Conservation (phyloP, 2,797 vertebrate species). For the Acipenser ruthenus region DNA sequence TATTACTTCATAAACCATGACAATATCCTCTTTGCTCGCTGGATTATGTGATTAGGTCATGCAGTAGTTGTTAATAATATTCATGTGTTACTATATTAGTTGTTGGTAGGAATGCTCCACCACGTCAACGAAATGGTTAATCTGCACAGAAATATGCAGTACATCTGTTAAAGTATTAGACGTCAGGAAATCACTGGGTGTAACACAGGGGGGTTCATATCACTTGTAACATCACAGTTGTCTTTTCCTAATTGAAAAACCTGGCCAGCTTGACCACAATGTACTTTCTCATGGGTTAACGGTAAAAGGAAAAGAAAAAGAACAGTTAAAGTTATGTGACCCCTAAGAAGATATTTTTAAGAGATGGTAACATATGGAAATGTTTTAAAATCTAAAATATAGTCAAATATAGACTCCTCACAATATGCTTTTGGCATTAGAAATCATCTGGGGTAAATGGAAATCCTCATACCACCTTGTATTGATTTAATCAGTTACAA, state of each 20-base stretch:
- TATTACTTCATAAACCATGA: too few species aligned
- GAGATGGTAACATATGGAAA: slow-evolving; percentile 2
- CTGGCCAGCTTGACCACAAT: background rate
- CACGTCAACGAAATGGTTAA: slow-evolving; percentile 38
- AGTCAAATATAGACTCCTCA: slow-evolving; percentile 29
- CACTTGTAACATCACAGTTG: slow-evolving; percentile 1
- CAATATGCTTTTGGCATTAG: slow-evolving; percentile 22
- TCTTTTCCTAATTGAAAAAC: slow-evolving; percentile 1
- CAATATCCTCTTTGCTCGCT: too few species aligned
- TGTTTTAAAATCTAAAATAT: slow-evolving; percentile 5
- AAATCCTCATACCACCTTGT: background rate
- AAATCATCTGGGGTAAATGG: background rate
- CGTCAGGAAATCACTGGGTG: background rate
- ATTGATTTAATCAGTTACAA: background rate
- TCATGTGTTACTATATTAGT: too few species aligned
- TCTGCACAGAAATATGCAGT: background rate
- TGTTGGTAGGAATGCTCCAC: too few species aligned
- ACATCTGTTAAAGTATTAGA: slow-evolving; percentile 3
- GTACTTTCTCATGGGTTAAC: background rate
- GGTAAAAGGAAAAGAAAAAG: background rate
- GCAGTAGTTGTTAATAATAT: too few species aligned
- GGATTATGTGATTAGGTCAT: too few species aligned
- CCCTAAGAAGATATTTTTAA: background rate
- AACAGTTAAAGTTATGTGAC: background rate
- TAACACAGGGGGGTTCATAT: background rate